Evolutionary conservation across 2,113 vertebrate genomes (phyloP).

Genomic region (Indicator indicator): DNA sequence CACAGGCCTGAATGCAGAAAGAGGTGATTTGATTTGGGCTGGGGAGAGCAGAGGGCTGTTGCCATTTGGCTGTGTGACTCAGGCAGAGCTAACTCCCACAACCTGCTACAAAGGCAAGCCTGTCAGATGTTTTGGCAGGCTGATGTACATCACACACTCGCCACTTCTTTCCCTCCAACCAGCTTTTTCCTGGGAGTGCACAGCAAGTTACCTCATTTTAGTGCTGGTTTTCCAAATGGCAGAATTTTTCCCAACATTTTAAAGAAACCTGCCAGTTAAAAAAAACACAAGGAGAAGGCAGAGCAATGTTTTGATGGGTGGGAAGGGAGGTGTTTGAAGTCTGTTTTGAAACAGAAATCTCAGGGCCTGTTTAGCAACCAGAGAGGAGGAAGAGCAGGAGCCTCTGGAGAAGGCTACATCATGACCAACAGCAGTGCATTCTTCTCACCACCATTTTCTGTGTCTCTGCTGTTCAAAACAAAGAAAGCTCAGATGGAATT

Average conservation of each 20-base stretch:
- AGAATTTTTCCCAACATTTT: neutral
- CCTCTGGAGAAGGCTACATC: neutral
- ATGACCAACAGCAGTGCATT: neutral
- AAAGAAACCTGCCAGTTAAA: neutral
- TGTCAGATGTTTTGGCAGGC: conserved; percentile 9
- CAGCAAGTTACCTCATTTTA: conserved; percentile 40
- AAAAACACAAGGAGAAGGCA: neutral
- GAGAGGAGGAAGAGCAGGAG: neutral
- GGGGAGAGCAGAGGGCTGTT: neutral
- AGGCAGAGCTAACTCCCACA: conserved; percentile 18
- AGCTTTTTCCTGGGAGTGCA: neutral
- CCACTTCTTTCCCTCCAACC: conserved; percentile 43
- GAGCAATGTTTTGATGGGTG: neutral
- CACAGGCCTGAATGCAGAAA: neutral
- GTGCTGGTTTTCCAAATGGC: neutral
- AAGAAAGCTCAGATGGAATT: neutral
- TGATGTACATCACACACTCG: neutral
- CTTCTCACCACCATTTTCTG: neutral
- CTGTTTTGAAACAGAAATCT: conserved; percentile 4
- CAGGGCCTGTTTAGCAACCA: neutral
- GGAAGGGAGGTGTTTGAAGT: neutral
- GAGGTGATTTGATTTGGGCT: neutral
- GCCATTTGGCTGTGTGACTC: conserved; percentile 8
- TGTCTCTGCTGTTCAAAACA: neutral
- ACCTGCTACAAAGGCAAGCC: conserved; percentile 13